Conservation (phyloP, 2,888 invertebrate species). For the Ceramica pisi region DNA sequence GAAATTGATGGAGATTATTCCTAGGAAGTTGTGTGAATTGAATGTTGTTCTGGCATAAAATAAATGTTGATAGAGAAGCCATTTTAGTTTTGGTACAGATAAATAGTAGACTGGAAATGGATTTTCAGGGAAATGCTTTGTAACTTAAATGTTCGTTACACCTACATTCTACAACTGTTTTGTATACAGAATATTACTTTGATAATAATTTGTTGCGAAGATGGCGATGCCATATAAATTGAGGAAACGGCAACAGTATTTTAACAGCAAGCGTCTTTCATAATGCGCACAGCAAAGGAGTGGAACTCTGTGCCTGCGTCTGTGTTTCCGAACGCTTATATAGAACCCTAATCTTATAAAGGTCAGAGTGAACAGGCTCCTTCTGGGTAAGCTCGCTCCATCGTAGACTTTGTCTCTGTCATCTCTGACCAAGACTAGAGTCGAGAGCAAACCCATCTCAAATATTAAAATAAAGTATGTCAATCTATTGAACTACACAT, state of each 20-base stretch:
- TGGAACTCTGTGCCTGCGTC: too few relatives aligned
- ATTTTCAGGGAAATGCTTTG: not conserved
- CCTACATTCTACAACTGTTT: not conserved
- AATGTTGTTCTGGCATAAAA: not conserved
- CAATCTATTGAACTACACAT: not conserved
- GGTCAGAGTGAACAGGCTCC: too few relatives aligned
- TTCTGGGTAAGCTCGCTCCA: too few relatives aligned
- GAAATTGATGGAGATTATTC: conserved; percentile 23
- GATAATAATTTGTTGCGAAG: not conserved
- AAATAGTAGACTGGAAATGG: not conserved
- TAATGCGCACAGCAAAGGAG: too few relatives aligned
- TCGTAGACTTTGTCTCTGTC: too few relatives aligned
- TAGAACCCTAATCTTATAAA: too few relatives aligned
- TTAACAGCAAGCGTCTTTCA: too few relatives aligned
- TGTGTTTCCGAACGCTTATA: too few relatives aligned
- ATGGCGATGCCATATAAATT: not conserved
- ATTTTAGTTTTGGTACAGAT: not conserved
- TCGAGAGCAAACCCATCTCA: too few relatives aligned
- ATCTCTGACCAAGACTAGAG: too few relatives aligned
- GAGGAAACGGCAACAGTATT: too few relatives aligned
- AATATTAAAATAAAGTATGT: too few relatives aligned
- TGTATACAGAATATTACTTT: not conserved
- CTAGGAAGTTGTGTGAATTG: conserved; percentile 14
- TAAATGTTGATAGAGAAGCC: not conserved
- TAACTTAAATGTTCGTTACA: not conserved